Evolutionary conservation across 2,888 invertebrate genomes (phyloP).

Genomic region (Dichetophora obliterata): DNA sequence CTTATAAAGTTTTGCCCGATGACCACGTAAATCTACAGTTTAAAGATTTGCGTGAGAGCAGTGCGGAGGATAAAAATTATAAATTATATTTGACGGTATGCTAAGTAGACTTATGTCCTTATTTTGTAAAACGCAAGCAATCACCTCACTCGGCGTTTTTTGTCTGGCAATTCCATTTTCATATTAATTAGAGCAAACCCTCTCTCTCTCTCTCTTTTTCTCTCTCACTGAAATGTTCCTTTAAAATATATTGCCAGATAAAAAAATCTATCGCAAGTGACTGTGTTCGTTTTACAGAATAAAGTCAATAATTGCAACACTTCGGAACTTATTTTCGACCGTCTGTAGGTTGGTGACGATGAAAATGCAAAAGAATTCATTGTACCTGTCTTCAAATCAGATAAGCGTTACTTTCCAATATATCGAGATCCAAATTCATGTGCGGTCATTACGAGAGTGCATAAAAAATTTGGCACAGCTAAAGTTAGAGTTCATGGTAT

Average conservation of each 20-base stretch:
- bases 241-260: too few relatives aligned
- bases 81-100: conserved; percentile 58
- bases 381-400: conserved; percentile 88
- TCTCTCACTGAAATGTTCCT: too few relatives aligned
- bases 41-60: conserved; percentile 55
- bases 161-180: too few relatives aligned
- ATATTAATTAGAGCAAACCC: too few relatives aligned
- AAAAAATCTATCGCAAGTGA: too few relatives aligned
- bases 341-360: conserved; percentile 75
- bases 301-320: too few relatives aligned
- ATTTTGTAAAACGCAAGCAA: too few relatives aligned
- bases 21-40: conserved; percentile 67
- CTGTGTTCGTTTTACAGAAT: too few relatives aligned
- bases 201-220: too few relatives aligned
- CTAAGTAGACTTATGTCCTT: background rate
- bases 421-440: conserved; percentile 73
- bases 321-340: background rate
- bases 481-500: conserved; percentile 88
- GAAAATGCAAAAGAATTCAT: conserved; percentile 72
- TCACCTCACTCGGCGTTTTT: too few relatives aligned
- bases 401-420: conserved; percentile 87
- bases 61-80: conserved; percentile 56
- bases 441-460: conserved; percentile 89
- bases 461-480: conserved; percentile 86
- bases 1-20: conserved; percentile 66